phyloP scores from a whole-genome alignment of 2,113 vertebrate species.

The Hydrolagus affinis region DNA sequence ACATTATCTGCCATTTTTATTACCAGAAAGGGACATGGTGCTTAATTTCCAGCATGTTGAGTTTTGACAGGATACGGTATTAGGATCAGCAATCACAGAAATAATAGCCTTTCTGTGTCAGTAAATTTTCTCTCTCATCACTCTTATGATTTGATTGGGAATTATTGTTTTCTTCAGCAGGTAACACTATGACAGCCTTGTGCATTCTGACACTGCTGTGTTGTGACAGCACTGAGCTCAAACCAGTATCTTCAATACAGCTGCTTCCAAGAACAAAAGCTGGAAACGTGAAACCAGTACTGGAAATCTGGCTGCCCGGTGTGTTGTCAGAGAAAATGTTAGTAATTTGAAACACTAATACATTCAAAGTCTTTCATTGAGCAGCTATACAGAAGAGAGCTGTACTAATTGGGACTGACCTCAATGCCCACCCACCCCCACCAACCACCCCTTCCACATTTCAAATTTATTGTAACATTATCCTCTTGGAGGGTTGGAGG shows the following conservation, averaged over 20 bases:
- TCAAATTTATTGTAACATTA: too few relatives aligned
- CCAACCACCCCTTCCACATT: too few relatives aligned
- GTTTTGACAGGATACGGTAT: not conserved
- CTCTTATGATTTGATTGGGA: not conserved
- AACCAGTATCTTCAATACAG: not conserved
- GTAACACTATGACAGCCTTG: not conserved
- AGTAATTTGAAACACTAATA: not conserved
- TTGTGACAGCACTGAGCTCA: not conserved
- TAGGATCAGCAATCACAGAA: not conserved
- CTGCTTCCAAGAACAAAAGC: not conserved
- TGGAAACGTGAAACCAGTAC: slow-evolving; percentile 6
- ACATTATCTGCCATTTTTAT: not conserved
- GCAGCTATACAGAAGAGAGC: not conserved
- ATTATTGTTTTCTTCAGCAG: not conserved
- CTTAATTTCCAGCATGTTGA: not conserved
- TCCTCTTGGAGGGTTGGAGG: too few relatives aligned
- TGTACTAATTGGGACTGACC: not conserved
- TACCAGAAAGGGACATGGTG: not conserved
- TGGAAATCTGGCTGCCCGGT: not conserved
- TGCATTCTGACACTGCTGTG: not conserved
- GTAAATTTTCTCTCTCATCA: not conserved
- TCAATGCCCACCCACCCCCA: too few relatives aligned
- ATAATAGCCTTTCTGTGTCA: not conserved
- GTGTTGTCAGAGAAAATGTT: not conserved
- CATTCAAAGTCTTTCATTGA: not conserved